Evolutionary conservation across 53 echinoderm and acorn worm species (phyloP), one percentile per base, ranked within the genome.

Genomic region (Mesocentrotus franciscanus): DNA sequence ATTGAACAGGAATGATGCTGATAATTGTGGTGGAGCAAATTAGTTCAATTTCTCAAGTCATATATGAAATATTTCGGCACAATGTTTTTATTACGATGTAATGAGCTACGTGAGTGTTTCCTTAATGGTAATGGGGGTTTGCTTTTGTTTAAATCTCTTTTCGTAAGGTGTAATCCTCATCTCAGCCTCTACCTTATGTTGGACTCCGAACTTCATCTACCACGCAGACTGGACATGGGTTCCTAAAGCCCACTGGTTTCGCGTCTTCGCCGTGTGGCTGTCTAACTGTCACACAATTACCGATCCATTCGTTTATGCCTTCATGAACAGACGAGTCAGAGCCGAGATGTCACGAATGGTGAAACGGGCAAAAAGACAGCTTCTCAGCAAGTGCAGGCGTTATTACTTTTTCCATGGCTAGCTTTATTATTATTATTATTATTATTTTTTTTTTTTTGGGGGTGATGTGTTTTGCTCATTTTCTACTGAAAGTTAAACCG

Each of bases 261-360:
- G 85, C 56, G 3, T 42, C 29, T 8, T 18, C n/a, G 26, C 56
- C 0, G 55, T 55, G 85, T 85, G 85, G 85, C 16, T 85, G 49
- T 20, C 22, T 56, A 55, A 85, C 85, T 85, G 85, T 10, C 15
- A 85, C 15, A 55, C 85, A 42, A 24, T 85, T 9, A 16, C n/a
- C 29, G 85, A 85, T 55, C 85, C 85, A 9, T 20, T 85, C 26
- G 33, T 85, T 39, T 85, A 85, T n/a, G 42, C 56, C 42, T 85
- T 85, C 55, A 42, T 85, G 56, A 85, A 85, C 56, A 42, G 85
- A 18, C 49, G 85, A 26, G 85, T 85, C 20, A 42, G 85, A 56
- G 85, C 85, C 20, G 85, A 85, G 32, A 74, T 74, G 29, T 10
- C 18, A 8, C 29, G 32, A 74, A 74, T 74, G 74, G 29, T 18